Evolutionary conservation across 2,888 invertebrate species (phyloP).

Genomic region (Drosophila mulleri): DNA sequence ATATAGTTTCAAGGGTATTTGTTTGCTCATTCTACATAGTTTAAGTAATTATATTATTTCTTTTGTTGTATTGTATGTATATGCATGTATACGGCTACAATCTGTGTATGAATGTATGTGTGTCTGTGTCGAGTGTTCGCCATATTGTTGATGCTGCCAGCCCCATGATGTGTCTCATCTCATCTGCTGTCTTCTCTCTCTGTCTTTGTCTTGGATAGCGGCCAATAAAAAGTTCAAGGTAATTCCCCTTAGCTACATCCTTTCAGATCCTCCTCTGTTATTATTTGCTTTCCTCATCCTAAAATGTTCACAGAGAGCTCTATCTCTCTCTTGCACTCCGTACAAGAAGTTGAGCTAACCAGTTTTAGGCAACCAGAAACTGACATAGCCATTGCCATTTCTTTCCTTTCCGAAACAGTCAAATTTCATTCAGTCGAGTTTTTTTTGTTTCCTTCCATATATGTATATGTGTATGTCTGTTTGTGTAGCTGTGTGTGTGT

Average conservation of each 20-base stretch:
- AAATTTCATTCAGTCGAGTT: constrained; percentile 1
- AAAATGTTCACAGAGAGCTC: constrained; percentile 25
- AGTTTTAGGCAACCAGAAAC: background rate
- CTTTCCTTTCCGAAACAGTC: background rate
- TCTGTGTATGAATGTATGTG: background rate
- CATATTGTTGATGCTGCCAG: constrained; percentile 21
- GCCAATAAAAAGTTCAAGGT: constrained; percentile 62
- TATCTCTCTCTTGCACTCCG: background rate
- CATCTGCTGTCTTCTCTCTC: constrained; percentile 20
- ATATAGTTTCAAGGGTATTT: constrained; percentile 13
- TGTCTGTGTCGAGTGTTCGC: constrained; percentile 9
- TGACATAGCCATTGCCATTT: background rate
- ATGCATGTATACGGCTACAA: background rate
- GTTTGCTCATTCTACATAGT: background rate
- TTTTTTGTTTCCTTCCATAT: background rate
- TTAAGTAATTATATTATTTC: background rate
- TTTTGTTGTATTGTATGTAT: background rate
- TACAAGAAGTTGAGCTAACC: background rate
- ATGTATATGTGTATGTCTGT: background rate
- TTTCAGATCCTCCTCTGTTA: constrained; percentile 18
- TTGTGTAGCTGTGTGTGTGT: background rate
- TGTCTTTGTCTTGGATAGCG: constrained; percentile 51
- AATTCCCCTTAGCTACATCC: constrained; percentile 49
- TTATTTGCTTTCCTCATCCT: constrained; percentile 42
- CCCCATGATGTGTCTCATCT: constrained; percentile 22